A percentile compares a stretch with the other conserved stretches of the same genome.
phyloP scores from a whole-genome alignment of 2,113 vertebrate species.

The Pachyramphus minor region DNA sequence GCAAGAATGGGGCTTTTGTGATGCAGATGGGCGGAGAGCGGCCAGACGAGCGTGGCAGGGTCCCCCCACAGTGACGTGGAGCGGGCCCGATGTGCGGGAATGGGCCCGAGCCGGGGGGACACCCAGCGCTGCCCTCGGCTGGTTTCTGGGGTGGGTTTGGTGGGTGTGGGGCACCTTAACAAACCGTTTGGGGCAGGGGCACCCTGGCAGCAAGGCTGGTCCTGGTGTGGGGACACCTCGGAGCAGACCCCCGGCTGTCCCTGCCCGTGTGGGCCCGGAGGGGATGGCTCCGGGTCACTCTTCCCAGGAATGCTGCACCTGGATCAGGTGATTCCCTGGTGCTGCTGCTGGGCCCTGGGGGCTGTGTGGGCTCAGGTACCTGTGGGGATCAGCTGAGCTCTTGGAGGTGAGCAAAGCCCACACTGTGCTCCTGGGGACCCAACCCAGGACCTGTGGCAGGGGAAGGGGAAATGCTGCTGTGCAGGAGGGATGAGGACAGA shows the following conservation, averaged over 20 bases:
- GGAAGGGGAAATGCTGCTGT: background rate
- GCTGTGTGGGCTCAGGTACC: fast-evolving
- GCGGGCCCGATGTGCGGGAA: background rate
- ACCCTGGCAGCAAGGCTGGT: background rate
- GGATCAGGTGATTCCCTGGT: fast-evolving
- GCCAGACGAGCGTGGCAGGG: conserved; percentile 29
- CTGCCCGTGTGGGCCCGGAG: fast-evolving
- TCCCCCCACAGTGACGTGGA: background rate
- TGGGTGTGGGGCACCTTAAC: fast-evolving
- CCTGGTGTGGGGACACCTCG: fast-evolving
- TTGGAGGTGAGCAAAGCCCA: fast-evolving
- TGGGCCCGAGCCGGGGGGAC: background rate
- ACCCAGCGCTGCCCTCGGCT: fast-evolving
- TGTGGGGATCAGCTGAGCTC: background rate
- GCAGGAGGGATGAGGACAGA: background rate
- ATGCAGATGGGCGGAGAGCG: conserved; percentile 78
- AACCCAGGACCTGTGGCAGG: background rate
- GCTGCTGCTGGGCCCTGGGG: background rate
- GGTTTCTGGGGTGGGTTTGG: fast-evolving
- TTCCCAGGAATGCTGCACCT: too few species aligned
- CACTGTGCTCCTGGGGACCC: background rate
- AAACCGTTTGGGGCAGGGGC: fast-evolving
- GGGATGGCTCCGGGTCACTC: fast-evolving
- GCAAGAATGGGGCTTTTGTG: conserved; percentile 80
- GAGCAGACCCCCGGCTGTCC: background rate